These are phyloP conservation scores for Alloscopus bannaensis DNA, from an alignment of 2,888 invertebrate species.

Conservation along the genomic window DNA sequence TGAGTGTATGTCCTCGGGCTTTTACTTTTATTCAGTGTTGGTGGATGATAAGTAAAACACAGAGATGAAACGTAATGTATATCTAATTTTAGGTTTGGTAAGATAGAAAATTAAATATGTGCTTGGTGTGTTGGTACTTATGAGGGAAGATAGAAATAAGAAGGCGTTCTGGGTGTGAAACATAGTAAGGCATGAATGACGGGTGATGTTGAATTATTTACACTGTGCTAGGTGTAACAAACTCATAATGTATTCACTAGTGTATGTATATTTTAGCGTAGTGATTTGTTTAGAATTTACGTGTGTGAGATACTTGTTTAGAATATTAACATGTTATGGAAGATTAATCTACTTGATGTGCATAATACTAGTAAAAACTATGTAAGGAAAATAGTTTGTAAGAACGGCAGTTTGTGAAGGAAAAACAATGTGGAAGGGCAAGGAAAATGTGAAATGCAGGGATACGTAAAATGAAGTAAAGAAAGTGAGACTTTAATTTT, in stretches of 20 bases:
- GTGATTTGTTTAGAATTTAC: not conserved
- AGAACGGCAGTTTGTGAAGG: too few relatives aligned
- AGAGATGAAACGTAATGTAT: too few relatives aligned
- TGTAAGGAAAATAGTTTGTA: too few relatives aligned
- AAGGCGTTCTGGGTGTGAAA: constrained; percentile 22
- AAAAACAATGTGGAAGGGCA: not conserved
- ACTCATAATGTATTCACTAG: constrained; percentile 9
- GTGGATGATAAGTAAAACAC: too few relatives aligned
- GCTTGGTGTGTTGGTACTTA: constrained; percentile 19
- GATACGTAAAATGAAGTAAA: not conserved
- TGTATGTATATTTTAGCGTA: not conserved
- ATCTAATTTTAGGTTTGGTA: too few relatives aligned
- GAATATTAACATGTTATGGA: too few relatives aligned
- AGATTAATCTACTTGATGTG: too few relatives aligned
- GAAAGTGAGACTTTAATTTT: constrained; percentile 25
- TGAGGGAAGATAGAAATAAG: not conserved
- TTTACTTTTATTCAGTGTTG: too few relatives aligned
- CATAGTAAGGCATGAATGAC: constrained; percentile 51
- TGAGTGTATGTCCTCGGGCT: too few relatives aligned
- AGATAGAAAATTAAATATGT: too few relatives aligned
- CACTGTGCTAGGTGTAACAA: not conserved
- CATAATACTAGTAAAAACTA: too few relatives aligned
- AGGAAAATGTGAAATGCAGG: not conserved
- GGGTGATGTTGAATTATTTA: constrained; percentile 41
- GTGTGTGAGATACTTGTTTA: not conserved